Conservation (phyloP, 2,797 vertebrate genomes). For the Acridotheres tristis region DNA sequence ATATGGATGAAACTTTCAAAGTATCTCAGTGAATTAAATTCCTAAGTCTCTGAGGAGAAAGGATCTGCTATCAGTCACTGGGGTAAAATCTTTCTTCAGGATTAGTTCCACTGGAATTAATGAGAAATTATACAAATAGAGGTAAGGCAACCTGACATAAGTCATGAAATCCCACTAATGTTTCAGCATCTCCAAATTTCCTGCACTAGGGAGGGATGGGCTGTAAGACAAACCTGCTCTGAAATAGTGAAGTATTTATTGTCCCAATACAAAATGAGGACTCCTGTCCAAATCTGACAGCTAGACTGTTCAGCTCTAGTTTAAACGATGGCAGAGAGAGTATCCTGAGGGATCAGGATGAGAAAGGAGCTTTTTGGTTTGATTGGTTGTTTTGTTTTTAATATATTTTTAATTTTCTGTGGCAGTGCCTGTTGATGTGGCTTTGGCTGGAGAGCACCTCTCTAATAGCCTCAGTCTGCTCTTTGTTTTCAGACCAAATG, state of each 20-base stretch:
- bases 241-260: background rate
- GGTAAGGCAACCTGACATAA: background rate
- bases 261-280: background rate
- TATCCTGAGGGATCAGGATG: background rate
- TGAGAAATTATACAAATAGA: constrained; percentile 11
- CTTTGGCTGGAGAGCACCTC: constrained; percentile 28
- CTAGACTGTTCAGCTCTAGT: background rate
- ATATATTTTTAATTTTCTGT: constrained; percentile 31
- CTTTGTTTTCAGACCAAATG: background rate
- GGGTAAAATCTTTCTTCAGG: background rate
- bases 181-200: background rate
- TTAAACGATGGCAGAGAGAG: background rate
- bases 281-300: background rate
- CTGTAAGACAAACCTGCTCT: background rate
- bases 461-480: constrained; percentile 26
- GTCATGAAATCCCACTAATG: background rate
- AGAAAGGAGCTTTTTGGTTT: background rate
- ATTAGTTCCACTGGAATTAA: constrained; percentile 27
- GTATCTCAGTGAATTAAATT: background rate
- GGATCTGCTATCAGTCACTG: background rate
- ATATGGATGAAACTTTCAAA: constrained; percentile 13
- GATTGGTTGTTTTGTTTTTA: background rate
- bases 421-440: background rate
- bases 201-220: background rate
- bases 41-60: background rate